Conservation (phyloP, 92 coral and sea anemone genomes). For the Phenganax stokvisi region DNA sequence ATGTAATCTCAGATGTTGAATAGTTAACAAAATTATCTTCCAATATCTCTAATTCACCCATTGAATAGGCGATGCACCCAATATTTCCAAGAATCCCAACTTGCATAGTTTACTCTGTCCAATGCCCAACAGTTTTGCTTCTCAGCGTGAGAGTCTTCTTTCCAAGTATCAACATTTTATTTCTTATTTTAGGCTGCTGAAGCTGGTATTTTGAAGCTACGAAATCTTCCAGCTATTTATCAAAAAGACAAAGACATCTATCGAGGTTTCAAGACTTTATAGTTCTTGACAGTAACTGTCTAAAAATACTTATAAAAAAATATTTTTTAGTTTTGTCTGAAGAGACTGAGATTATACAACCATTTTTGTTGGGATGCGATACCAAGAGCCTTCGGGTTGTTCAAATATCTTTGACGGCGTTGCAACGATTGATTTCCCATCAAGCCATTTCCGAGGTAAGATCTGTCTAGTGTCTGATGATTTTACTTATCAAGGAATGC, state of each 20-base stretch:
- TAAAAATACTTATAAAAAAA: neutral
- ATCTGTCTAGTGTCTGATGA: neutral
- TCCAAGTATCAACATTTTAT: neutral
- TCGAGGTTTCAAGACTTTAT: slow-evolving; percentile 11
- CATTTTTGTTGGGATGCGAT: slow-evolving; percentile 94
- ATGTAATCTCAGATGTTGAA: too few relatives aligned
- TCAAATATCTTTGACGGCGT: slow-evolving; percentile 84
- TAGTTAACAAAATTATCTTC: too few relatives aligned
- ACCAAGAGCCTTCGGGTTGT: slow-evolving; percentile 91
- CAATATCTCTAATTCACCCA: too few relatives aligned
- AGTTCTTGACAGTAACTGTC: neutral
- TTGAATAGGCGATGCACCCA: too few relatives aligned
- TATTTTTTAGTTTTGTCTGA: slow-evolving; percentile 75
- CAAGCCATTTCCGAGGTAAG: slow-evolving; percentile 91
- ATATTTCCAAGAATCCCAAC: too few relatives aligned
- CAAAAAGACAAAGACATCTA: slow-evolving; percentile 54
- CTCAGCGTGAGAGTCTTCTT: neutral
- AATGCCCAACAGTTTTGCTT: too few relatives aligned
- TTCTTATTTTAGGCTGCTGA: slow-evolving; percentile 79
- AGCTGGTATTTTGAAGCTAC: slow-evolving; percentile 90
- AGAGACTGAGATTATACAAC: slow-evolving; percentile 91
- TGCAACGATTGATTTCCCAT: slow-evolving; percentile 79
- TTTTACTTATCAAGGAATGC: too few relatives aligned
- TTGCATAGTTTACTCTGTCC: too few relatives aligned
- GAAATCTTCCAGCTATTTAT: slow-evolving; percentile 63